Evolutionary conservation across 2,888 invertebrate species (phyloP), one percentile per base, ranked within the genome.

Genomic region (Cremastobaeus sp.): DNA sequence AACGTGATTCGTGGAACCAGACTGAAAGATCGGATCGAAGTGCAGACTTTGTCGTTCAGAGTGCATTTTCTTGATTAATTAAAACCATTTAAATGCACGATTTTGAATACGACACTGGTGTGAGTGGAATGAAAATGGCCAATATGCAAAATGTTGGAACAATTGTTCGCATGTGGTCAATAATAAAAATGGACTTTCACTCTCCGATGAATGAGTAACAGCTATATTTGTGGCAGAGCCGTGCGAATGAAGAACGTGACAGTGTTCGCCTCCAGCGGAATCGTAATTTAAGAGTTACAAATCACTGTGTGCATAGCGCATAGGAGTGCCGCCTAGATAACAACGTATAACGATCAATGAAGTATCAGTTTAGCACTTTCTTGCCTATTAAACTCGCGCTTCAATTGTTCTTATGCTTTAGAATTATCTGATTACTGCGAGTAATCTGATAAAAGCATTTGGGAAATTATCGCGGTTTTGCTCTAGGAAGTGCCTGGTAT

Each of bases 311-410:
- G 55, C 15, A 55, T 55, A 55, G 55, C 14, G 55, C 25, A 52
- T 69, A 70, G 70, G 70, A 70, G 70, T 70, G 70, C 62, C 70
- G 70, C 55, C n/a, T 43, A 50, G 55, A 70, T 64, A 70, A 48
- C 59, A 45, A 47, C 54, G n/a, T 55, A 57, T 70, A 70, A 64
- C 57, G 55, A 70, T 64, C 70, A 64, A 48, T 70, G 70, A 70
- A 64, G 45, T 70, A 43, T 62, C 70, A 57, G 70, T 45, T 70
- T 54, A 62, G 55, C 60, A 62, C 70, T 70, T 70, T 55, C 62
- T 1, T 48, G 55, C 48, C 54, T 48, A 48, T 54, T 59, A 35
- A 52, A 32, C 50, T 20, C 30, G 45, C 47, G 28, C 54, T 18
- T 18, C 55, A 50, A 57, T 69, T 60, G 60, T 25, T n/a, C 43